phyloP scores from a whole-genome alignment of 2,113 vertebrate genomes.

The Piprites chloris region DNA sequence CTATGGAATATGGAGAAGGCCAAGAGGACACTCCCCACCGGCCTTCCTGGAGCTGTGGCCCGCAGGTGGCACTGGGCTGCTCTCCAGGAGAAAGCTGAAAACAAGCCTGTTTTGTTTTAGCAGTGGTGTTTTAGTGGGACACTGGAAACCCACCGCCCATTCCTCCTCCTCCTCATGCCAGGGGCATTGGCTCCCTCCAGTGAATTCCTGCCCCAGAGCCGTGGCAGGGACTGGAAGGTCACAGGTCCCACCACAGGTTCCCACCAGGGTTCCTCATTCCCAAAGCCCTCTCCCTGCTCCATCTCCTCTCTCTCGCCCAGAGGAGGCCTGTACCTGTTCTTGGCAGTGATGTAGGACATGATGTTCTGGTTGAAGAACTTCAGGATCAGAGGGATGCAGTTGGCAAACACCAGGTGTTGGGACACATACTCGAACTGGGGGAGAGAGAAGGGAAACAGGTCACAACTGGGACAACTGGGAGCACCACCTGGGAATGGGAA shows the following conservation, averaged over 20 bases:
- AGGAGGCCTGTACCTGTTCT: conserved; percentile 84
- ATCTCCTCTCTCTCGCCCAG: background rate
- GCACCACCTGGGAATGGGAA: background rate
- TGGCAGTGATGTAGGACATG: conserved; percentile 96
- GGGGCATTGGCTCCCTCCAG: background rate
- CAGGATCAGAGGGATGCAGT: conserved; percentile 97
- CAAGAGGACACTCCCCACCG: background rate
- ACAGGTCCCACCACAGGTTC: background rate
- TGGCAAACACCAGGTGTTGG: conserved; percentile 96
- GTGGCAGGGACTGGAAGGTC: fast-evolving
- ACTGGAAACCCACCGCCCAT: fast-evolving
- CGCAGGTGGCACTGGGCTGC: background rate
- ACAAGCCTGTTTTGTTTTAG: background rate
- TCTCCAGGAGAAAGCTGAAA: background rate
- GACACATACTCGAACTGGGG: conserved; percentile 94
- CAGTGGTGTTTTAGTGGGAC: background rate
- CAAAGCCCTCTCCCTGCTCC: background rate
- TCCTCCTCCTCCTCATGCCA: background rate
- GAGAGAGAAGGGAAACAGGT: background rate
- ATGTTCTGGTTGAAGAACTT: conserved; percentile 99
- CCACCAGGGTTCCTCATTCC: background rate
- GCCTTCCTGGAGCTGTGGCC: background rate
- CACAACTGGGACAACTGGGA: background rate
- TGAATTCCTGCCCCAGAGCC: fast-evolving
- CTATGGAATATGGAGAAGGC: background rate